A percentile compares a stretch with the other conserved stretches of the same genome.
Evolutionary conservation across 2,113 vertebrate species (phyloP).

Genomic region (Puffinus mauretanicus): DNA sequence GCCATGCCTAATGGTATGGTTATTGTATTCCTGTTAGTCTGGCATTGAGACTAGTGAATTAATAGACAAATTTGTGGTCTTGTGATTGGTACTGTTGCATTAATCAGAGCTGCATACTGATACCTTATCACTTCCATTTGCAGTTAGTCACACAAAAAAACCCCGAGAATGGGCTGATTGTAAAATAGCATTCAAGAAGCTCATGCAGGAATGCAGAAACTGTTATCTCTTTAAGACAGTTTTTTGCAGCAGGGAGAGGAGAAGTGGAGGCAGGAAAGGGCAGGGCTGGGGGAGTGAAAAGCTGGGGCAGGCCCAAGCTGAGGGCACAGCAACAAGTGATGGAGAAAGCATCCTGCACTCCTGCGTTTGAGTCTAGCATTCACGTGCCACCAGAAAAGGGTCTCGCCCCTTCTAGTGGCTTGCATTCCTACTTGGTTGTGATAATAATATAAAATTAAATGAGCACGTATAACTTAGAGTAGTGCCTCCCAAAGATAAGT

Average conservation of each 20-base stretch:
- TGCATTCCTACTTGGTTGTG: neutral
- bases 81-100: neutral
- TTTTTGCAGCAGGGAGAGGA: neutral
- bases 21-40: neutral
- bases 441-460: neutral
- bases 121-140: neutral
- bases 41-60: neutral
- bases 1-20: neutral
- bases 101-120: neutral
- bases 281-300: neutral
- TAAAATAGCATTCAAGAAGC: neutral
- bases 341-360: neutral
- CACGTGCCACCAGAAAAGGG: neutral
- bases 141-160: neutral
- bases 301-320: neutral
- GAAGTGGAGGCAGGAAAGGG: neutral
- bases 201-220: neutral
- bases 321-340: neutral
- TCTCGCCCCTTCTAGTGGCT: conserved; percentile 7
- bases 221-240: neutral
- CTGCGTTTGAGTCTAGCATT: neutral
- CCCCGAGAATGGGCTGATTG: neutral
- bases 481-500: neutral
- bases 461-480: neutral
- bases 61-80: neutral